Conservation (phyloP, 1,140 invertebrate genomes). For the Planococcus citri region DNA sequence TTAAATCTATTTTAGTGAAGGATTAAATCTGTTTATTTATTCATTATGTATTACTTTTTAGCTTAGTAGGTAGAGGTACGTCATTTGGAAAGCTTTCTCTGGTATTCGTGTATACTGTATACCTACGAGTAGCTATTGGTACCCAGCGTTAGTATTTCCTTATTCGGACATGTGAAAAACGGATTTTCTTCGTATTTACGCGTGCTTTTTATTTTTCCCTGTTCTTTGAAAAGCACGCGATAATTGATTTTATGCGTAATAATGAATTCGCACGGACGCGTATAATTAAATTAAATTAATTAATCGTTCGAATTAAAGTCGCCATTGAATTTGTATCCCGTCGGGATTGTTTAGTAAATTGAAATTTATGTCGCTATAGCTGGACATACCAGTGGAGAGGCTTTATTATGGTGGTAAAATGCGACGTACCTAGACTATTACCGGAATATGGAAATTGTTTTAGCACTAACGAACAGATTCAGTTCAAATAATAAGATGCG, state of each 20-base stretch:
- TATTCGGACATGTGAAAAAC: too few species aligned
- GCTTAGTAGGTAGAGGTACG: too few species aligned
- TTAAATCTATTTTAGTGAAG: conserved; percentile 6
- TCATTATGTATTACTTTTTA: neutral
- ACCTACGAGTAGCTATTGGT: too few species aligned
- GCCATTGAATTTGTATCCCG: neutral
- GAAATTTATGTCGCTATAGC: neutral
- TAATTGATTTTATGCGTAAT: too few species aligned
- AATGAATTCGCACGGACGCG: neutral
- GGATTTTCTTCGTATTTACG: too few species aligned
- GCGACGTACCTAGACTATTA: neutral
- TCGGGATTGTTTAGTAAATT: neutral
- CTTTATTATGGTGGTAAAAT: neutral
- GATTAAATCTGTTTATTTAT: conserved; percentile 5
- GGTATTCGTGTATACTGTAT: too few species aligned
- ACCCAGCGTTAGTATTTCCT: too few species aligned
- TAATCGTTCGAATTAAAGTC: neutral
- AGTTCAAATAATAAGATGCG: neutral
- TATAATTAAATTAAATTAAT: neutral
- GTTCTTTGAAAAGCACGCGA: too few species aligned
- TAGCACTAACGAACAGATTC: neutral
- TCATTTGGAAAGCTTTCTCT: too few species aligned
- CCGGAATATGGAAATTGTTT: neutral
- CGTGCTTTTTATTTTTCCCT: too few species aligned
- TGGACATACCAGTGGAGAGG: neutral